Percentiles rank a stretch among this genome's conserved stretches.
Conservation (phyloP, 2,888 invertebrate species). For the Alentia gelatinosa region DNA sequence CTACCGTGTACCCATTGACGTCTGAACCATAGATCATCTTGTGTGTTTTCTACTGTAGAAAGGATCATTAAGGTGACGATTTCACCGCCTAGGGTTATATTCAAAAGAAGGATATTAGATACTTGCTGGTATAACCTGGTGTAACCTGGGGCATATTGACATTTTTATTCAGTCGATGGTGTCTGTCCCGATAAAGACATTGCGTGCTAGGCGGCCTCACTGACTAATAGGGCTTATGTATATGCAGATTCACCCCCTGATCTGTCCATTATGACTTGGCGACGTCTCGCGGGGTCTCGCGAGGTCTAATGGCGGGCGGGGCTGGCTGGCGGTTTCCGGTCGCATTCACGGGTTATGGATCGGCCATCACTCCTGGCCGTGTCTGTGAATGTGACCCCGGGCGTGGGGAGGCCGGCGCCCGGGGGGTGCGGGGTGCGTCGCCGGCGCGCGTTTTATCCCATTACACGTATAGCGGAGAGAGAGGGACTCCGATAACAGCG, state of each 20-base stretch:
- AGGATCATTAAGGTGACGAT: background rate
- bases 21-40: too few species aligned
- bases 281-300: background rate
- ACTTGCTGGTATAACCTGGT: too few species aligned
- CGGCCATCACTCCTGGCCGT: background rate
- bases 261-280: background rate
- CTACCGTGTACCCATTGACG: too few species aligned
- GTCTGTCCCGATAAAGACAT: background rate
- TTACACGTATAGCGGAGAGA: background rate
- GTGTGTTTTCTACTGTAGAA: background rate
- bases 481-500: background rate
- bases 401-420: background rate
- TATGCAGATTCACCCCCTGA: background rate
- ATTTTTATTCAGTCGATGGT: background rate
- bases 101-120: background rate
- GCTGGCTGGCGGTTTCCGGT: background rate
- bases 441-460: background rate
- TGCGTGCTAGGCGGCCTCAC: background rate
- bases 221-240: slow-evolving; percentile 11
- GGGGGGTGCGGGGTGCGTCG: background rate
- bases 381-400: background rate
- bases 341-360: background rate
- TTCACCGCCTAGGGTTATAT: background rate
- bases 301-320: background rate
- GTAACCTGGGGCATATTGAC: too few species aligned